Conservation (phyloP, 2,888 invertebrate genomes). For the Amphipyra berbera region DNA sequence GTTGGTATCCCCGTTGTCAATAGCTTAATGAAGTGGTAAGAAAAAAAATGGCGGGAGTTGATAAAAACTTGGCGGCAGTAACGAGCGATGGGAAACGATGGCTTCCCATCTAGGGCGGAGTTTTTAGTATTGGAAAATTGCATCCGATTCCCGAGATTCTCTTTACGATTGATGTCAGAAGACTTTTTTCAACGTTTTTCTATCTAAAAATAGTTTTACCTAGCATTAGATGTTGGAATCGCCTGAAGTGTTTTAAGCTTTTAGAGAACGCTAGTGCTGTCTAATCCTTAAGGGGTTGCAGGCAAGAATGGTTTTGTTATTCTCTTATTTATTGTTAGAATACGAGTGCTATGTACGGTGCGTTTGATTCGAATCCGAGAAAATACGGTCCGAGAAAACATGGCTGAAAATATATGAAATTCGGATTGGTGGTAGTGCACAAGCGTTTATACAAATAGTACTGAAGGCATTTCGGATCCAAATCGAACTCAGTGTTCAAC, state of each 20-base stretch:
- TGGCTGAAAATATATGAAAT: no score
- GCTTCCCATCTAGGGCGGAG: constrained; percentile 29
- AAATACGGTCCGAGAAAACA: no score
- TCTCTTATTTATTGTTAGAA: no score
- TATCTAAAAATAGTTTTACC: constrained; percentile 3
- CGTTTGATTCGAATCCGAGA: no score
- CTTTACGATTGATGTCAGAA: not conserved
- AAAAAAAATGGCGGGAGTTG: constrained; percentile 46
- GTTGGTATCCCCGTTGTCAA: constrained; percentile 39
- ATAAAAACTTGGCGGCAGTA: constrained; percentile 43
- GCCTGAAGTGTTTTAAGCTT: constrained; percentile 6
- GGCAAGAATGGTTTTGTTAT: no score
- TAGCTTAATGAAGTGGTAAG: constrained; percentile 57
- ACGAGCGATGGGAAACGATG: constrained; percentile 44
- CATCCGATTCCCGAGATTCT: constrained; percentile 5
- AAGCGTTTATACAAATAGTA: no score
- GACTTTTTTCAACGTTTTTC: constrained; percentile 1
- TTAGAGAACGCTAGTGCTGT: not conserved
- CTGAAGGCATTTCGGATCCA: no score
- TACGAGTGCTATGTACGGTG: no score
- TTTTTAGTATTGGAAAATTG: constrained; percentile 28
- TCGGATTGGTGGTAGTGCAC: no score
- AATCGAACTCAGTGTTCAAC: no score
- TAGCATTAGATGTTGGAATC: not conserved
- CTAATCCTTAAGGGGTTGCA: no score